Conservation (phyloP, 1,140 invertebrate species). For the Magallana gigas region DNA sequence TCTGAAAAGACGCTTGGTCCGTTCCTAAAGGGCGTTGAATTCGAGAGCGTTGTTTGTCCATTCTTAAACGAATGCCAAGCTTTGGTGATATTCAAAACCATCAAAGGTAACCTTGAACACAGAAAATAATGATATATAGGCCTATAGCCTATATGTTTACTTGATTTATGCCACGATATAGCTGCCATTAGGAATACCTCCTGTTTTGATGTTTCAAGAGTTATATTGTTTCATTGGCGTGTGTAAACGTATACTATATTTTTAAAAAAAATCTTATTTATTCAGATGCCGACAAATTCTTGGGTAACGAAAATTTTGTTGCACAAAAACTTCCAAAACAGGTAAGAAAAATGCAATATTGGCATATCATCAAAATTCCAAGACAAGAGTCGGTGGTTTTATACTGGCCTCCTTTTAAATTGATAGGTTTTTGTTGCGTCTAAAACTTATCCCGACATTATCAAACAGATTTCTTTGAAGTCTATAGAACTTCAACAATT, state of each 20-base stretch:
- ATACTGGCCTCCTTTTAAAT: too few relatives aligned
- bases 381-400: too few relatives aligned
- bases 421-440: too few relatives aligned
- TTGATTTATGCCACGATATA: background rate
- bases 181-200: too few relatives aligned
- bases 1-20: background rate
- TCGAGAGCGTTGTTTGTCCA: background rate
- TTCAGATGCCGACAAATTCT: background rate
- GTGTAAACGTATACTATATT: background rate
- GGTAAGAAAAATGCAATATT: background rate
- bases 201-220: too few relatives aligned
- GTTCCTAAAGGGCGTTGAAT: background rate
- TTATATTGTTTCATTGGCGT: too few relatives aligned
- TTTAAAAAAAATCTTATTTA: background rate
- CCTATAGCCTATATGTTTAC: background rate
- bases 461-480: too few relatives aligned
- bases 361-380: too few relatives aligned
- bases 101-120: background rate
- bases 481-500: too few relatives aligned
- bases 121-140: background rate
- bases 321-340: background rate
- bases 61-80: background rate
- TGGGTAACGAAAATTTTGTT: background rate
- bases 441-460: too few relatives aligned
- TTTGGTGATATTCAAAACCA: background rate